Conservation (phyloP, 2,888 invertebrate species). For the Acanthopleura granulata region DNA sequence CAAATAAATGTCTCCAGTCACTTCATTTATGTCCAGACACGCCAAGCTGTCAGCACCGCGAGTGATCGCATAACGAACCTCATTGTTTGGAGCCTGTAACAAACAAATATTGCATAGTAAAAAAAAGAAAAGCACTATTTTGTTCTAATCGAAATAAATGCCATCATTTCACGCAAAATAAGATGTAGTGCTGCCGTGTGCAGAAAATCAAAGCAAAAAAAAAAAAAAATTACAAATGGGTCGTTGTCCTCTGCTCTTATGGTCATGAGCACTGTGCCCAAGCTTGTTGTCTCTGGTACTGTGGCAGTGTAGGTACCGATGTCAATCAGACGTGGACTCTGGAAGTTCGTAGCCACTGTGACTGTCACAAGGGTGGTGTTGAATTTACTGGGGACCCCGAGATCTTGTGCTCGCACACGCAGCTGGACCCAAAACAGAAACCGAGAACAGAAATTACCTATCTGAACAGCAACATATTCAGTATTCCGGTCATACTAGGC, state of each 20-base stretch:
- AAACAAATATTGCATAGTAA: background rate
- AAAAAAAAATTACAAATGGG: conserved; percentile 39
- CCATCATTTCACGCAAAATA: too few relatives aligned
- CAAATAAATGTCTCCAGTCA: conserved; percentile 51
- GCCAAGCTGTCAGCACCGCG: conserved; percentile 47
- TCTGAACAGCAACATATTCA: too few relatives aligned
- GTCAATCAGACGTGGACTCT: conserved; percentile 41
- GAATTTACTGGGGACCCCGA: conserved; percentile 48
- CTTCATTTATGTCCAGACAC: conserved; percentile 55
- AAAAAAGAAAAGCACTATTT: conserved; percentile 23
- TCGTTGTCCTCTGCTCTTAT: conserved; percentile 55
- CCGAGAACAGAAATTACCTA: too few relatives aligned
- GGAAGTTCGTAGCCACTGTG: conserved; percentile 52
- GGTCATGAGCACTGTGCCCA: conserved; percentile 49
- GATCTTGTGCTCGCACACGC: conserved; percentile 59
- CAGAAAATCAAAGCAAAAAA: background rate
- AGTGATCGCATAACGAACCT: conserved; percentile 50
- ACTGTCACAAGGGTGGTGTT: conserved; percentile 44
- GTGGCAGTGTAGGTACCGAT: conserved; percentile 33
- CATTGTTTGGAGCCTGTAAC: conserved; percentile 61
- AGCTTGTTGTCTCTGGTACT: conserved; percentile 42
- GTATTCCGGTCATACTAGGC: too few relatives aligned
- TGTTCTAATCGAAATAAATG: too few relatives aligned
- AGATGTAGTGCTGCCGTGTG: too few relatives aligned
- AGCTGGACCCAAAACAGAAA: conserved; percentile 36